Evolutionary conservation across 1,140 invertebrate genomes (phyloP), one percentile per base, ranked within the genome.

Genomic region (Drosophila parvula): DNA sequence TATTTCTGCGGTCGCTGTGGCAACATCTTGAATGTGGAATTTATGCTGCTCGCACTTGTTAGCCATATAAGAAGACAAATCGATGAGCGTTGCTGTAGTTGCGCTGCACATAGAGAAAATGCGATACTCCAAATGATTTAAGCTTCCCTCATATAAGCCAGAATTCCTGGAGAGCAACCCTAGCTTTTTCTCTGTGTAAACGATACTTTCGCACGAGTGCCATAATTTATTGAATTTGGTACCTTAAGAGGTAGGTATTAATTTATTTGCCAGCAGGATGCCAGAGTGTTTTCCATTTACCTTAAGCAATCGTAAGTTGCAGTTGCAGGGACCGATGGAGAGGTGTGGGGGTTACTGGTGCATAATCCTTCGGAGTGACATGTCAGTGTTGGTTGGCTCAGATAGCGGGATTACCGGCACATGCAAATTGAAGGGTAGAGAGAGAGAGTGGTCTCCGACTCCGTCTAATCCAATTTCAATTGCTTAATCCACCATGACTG

Each of bases 401-500:
- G 73, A 76, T 76, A 76, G 34, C 38, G 41, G 62, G 55, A 76
- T 76, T 76, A 76, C 55, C 55, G 43, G 59, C 74, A 57, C 63
- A 77, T 77, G 74, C 74, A 77, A 77, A 77, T 77, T 48, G 58
- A 56, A 74, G 69, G 64, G 38, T 27, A 16, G 36, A 63, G 30
- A 38, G 18, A n/a, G 50, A 63, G 30, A 38, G 18, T 12, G 50
- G 47, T 48, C 68, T 30, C 28, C 41, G 64, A 2, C 22, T 22
- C 28, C 41, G 64, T 83, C 65, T 73, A 82, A 82, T 79, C 79
- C 75, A 79, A 68, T 79, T 76, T 82, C 79, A 65, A 79, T 79
- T 86, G 83, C 70, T 85, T 77, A 85, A 85, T 81, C 79, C 79
- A 64, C 75, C 62, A 65, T 82, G 79, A 85, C 78, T 81, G 69